Evolutionary conservation across 2,113 vertebrate genomes (phyloP), one percentile per base, ranked within the genome.

Genomic region (Scopus umbretta): DNA sequence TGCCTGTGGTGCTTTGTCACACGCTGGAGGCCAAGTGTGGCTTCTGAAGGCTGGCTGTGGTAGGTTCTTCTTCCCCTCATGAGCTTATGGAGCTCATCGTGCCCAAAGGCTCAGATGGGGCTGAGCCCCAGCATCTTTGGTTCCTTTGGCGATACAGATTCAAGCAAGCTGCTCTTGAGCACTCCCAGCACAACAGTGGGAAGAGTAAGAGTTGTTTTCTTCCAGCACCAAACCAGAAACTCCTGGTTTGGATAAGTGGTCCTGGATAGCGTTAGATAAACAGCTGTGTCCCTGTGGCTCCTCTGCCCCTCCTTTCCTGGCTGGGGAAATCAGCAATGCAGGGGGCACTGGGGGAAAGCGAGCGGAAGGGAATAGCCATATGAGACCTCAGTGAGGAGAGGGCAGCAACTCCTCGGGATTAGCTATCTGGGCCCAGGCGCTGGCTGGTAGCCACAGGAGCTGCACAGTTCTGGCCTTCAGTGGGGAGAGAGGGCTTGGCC

Each of bases 11-110:
- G 3, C 27, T 78, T 81, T 53, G 32, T 80, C 14, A 4, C 1
- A 0, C 52, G 62, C 56, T 52, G 42, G 62, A 67, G 73, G 47
- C 67, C 40, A 65, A 66, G 30, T 14, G 29, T 47, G 15, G 14
- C 67, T 87, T 84, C 71, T 67, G 80, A 94, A 75, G 42, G 16
- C 72, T 83, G 50, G 14, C 36, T 50, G 19, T n/a, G 16, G 38
- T 42, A 52, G 62, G 23, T 66, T 4, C 2, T 55, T 26, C 40
- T 88, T 76, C 45, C 15, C 4, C n/a, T 78, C 40, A 49, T 81
- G 16, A 38, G 16, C 43, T 88, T 7, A 13, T 7, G 1, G 1
- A 71, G 40, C 27, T 74, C 25, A 6, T 74, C 1, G 1, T 2
- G 3, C 27, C 26, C 8, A 26, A 76, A 83, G 70, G 82, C 61